Evolutionary conservation across 2,113 vertebrate genomes (phyloP).

Genomic region (Tachysurus vachellii): DNA sequence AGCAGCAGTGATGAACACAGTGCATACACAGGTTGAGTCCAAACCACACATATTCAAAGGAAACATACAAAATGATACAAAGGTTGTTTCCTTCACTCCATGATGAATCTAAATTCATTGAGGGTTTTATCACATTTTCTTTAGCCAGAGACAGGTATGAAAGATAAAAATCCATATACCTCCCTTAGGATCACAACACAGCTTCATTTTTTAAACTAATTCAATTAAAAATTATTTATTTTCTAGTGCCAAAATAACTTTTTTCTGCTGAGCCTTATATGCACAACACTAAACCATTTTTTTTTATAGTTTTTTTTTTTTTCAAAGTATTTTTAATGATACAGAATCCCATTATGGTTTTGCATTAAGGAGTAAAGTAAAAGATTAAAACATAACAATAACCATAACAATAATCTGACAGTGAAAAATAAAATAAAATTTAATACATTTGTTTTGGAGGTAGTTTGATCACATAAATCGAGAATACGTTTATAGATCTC

Average conservation of each 20-base stretch:
- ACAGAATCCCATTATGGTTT: no score
- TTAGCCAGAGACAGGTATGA: not conserved
- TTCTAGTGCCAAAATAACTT: not conserved
- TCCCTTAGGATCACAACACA: not conserved
- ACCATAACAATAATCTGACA: no score
- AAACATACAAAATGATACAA: not conserved
- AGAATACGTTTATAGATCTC: no score
- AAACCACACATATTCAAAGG: conserved; percentile 17
- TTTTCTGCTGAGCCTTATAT: no score
- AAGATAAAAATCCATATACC: not conserved
- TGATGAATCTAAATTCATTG: not conserved
- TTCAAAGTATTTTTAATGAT: no score
- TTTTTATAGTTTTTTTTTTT: no score
- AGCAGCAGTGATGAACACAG: conserved; percentile 39
- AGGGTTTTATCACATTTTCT: not conserved
- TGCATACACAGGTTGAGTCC: not conserved
- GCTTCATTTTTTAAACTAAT: not conserved
- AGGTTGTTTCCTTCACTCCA: not conserved
- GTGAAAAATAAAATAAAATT: no score
- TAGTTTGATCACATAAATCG: no score
- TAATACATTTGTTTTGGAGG: no score
- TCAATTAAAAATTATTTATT: not conserved
- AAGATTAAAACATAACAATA: no score
- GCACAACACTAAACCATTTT: no score
- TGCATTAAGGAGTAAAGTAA: no score